Percentiles rank a stretch among this genome's conserved stretches.
phyloP scores from a whole-genome alignment of 2,797 vertebrate genomes.

The Bothrops alternatus region DNA sequence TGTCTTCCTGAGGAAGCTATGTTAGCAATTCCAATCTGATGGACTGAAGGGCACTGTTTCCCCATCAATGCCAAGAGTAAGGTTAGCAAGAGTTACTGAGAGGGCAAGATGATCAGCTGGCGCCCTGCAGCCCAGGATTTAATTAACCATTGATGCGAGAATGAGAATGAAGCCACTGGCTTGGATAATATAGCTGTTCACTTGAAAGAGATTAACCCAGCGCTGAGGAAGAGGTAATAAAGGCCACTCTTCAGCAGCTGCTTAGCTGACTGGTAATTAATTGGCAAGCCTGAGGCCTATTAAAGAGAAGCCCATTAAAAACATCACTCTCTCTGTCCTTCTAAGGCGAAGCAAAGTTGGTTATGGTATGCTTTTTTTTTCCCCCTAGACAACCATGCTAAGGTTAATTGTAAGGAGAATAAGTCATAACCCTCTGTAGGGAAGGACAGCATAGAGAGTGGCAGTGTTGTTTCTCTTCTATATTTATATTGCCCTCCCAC shows the following conservation, averaged over 20 bases:
- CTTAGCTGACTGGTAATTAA: slow-evolving; percentile 18
- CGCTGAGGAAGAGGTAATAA: slow-evolving; percentile 26
- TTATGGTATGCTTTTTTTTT: not conserved
- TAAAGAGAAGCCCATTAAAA: not conserved
- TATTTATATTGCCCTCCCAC: not conserved
- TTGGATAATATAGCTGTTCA: slow-evolving; percentile 26
- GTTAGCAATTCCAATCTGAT: not conserved
- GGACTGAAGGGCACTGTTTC: not conserved
- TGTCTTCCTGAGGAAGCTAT: not conserved
- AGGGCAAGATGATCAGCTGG: not conserved
- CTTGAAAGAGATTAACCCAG: slow-evolving; percentile 27
- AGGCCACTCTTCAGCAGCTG: not conserved
- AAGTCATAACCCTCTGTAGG: not conserved
- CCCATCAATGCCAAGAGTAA: not conserved
- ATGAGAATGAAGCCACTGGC: not conserved
- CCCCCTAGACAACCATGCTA: rapidly evolving
- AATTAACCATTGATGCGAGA: slow-evolving; percentile 3
- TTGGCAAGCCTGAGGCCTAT: slow-evolving; percentile 3
- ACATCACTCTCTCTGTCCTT: not conserved
- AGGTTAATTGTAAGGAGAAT: not conserved
- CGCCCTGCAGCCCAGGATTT: not conserved
- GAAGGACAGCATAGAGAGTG: not conserved
- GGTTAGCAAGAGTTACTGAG: not conserved
- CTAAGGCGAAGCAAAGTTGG: not conserved
- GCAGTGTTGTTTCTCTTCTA: not conserved